phyloP scores from a whole-genome alignment of 64 coral and sea anemone species.

The Pocillopora damicornis region DNA sequence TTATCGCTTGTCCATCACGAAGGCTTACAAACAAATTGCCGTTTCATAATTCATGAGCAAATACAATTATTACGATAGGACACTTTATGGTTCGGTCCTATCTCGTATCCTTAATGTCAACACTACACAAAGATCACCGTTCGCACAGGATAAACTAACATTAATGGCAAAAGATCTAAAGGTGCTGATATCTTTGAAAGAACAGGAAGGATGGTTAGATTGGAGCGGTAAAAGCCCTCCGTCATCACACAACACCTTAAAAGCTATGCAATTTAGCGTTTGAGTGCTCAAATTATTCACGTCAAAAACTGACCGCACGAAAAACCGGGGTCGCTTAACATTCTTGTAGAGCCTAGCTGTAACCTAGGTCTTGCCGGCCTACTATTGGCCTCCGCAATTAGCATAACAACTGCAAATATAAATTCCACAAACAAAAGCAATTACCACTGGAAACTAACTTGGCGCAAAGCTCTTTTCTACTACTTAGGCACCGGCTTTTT shows the following conservation, averaged over 20 bases:
- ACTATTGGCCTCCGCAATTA: conserved; percentile 69
- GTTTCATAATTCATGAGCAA: conserved; percentile 97
- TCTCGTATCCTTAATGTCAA: conserved; percentile 91
- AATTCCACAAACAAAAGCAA: conserved; percentile 92
- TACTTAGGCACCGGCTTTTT: conserved; percentile 29
- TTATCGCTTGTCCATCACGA: conserved; percentile 99
- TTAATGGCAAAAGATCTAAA: conserved; percentile 63
- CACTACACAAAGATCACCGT: conserved; percentile 63
- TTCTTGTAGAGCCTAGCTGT: conserved; percentile 80
- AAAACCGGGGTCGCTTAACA: conserved; percentile 61
- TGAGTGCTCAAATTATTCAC: conserved; percentile 72
- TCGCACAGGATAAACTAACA: conserved; percentile 69
- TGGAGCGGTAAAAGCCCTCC: conserved; percentile 64
- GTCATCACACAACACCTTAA: conserved; percentile 53
- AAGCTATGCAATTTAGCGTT: conserved; percentile 67
- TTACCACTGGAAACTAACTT: conserved; percentile 67
- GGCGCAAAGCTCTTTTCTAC: conserved; percentile 30
- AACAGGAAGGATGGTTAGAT: conserved; percentile 66
- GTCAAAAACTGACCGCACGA: conserved; percentile 72
- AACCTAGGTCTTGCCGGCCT: conserved; percentile 75
- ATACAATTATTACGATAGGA: conserved; percentile 99
- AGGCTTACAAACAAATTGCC: conserved; percentile 96
- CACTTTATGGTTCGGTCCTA: conserved; percentile 87
- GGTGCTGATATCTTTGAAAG: conserved; percentile 81
- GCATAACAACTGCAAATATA: conserved; percentile 87